Conservation (phyloP, 1,140 invertebrate genomes). For the Drosophila santomea region DNA sequence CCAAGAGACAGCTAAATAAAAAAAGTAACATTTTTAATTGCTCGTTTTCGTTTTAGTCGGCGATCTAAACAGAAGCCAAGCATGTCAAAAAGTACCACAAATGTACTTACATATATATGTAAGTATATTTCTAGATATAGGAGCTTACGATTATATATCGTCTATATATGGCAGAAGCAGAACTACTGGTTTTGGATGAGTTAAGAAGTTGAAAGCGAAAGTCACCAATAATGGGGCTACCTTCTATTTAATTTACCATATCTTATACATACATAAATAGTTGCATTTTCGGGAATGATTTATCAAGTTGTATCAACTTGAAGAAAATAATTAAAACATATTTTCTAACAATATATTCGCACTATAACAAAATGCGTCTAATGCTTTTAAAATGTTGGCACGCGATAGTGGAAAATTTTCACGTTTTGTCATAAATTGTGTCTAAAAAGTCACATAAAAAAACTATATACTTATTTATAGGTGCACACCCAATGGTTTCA, state of each 20-base stretch:
- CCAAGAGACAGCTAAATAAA: conserved; percentile 24
- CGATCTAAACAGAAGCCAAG: conserved; percentile 43
- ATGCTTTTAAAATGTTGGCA: neutral
- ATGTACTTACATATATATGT: conserved; percentile 1
- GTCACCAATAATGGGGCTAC: neutral
- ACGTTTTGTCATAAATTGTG: neutral
- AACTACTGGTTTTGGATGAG: conserved; percentile 34
- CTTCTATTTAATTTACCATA: no score
- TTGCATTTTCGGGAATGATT: no score
- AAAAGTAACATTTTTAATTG: conserved; percentile 57
- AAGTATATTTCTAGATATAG: conserved; percentile 1
- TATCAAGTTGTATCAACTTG: no score
- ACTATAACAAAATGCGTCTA: no score
- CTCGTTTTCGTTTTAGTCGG: conserved; percentile 64
- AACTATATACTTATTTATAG: neutral
- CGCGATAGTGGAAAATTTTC: conserved; percentile 8
- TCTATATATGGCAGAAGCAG: conserved; percentile 7
- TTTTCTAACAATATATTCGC: no score
- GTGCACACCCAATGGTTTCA: neutral
- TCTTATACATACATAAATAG: no score
- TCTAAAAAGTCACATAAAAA: neutral
- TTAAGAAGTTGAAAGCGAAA: conserved; percentile 34
- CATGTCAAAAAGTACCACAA: conserved; percentile 13
- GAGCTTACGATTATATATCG: neutral
- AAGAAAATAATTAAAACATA: no score